Conservation (phyloP, 2,888 invertebrate genomes). For the Phasia obesa region DNA sequence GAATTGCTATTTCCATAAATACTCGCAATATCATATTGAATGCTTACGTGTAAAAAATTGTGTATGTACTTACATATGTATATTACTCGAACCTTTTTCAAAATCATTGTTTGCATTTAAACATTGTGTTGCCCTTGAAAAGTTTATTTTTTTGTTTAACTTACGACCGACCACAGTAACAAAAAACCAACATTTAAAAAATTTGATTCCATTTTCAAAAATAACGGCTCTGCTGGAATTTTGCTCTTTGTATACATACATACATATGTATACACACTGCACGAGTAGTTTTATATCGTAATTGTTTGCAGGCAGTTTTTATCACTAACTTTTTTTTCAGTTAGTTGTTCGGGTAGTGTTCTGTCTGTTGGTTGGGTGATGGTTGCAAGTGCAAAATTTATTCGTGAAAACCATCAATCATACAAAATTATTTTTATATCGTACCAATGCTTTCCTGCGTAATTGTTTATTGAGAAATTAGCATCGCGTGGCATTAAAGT, state of each 20-base stretch:
- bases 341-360: constrained; percentile 21
- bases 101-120: constrained; percentile 59
- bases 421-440: constrained; percentile 35
- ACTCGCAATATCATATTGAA: constrained; percentile 63
- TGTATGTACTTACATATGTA: constrained; percentile 12
- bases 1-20: too few species aligned
- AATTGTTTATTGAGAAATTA: constrained; percentile 56
- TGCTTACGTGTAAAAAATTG: constrained; percentile 41
- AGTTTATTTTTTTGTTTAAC: constrained; percentile 42
- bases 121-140: constrained; percentile 64
- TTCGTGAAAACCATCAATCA: constrained; percentile 11
- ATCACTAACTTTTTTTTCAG: constrained; percentile 39
- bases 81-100: too few species aligned
- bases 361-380: constrained; percentile 21
- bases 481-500: constrained; percentile 61
- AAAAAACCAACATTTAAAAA: constrained; percentile 3
- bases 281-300: neutral
- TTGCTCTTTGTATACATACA: too few species aligned
- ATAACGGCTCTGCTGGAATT: constrained; percentile 23
- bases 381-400: constrained; percentile 41
- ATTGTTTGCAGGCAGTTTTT: constrained; percentile 14
- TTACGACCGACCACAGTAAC: too few species aligned
- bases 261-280: neutral
- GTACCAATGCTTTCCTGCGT: constrained; percentile 53
- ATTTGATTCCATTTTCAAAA: constrained; percentile 30